These are phyloP conservation scores for Anthoscopus minutus DNA, from an alignment of 2,113 vertebrate species.

Conservation along the genomic window DNA sequence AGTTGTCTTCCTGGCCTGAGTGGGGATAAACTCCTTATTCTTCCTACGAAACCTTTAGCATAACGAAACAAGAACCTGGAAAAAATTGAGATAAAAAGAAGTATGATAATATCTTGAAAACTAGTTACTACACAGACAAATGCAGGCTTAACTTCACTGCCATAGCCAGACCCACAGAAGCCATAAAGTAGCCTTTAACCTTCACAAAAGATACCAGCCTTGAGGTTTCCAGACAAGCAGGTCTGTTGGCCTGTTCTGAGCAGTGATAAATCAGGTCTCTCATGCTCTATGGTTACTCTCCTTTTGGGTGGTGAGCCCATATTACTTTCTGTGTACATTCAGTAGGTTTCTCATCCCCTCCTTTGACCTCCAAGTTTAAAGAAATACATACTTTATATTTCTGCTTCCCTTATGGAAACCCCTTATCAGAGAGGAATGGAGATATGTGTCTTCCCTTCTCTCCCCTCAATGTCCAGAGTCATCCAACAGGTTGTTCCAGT, in stretches of 20 bases:
- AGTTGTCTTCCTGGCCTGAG: not conserved
- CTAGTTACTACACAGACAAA: not conserved
- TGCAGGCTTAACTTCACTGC: not conserved
- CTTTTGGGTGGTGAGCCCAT: not conserved
- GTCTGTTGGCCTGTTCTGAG: fast-evolving
- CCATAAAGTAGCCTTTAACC: not conserved
- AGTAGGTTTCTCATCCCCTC: not conserved
- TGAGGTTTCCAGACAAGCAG: not conserved
- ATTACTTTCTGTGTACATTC: not conserved
- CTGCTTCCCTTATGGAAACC: not conserved
- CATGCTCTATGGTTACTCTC: not conserved
- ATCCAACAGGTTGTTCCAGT: not conserved
- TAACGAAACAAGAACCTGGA: not conserved
- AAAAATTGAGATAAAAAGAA: not conserved
- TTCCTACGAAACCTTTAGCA: not conserved
- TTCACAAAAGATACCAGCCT: not conserved
- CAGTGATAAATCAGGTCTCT: not conserved
- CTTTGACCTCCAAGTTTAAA: not conserved
- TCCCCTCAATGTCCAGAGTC: not conserved
- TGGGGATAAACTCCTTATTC: not conserved
- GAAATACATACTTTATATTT: not conserved
- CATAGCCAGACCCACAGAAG: not conserved
- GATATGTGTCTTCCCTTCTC: fast-evolving
- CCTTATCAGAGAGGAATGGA: not conserved
- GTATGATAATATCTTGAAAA: not conserved